phyloP scores from a whole-genome alignment of 2,113 vertebrate species.

The Rhynchomys soricoides region DNA sequence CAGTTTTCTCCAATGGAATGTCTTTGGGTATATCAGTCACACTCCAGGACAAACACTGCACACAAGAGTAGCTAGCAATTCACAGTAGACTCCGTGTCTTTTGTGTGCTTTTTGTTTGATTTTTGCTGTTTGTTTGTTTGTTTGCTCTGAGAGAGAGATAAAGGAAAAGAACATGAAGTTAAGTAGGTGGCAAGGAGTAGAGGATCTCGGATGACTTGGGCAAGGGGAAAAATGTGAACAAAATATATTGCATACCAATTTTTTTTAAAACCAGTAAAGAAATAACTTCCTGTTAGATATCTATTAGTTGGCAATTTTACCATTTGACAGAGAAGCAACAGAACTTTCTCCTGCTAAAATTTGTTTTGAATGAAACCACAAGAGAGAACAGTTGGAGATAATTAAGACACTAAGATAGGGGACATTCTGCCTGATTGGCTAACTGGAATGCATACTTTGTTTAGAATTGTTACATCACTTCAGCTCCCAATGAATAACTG shows the following conservation, averaged over 20 bases:
- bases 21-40: not conserved
- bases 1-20: not conserved
- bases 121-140: not conserved
- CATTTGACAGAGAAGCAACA: not conserved
- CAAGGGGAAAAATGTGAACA: not conserved
- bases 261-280: not conserved
- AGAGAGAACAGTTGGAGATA: not conserved
- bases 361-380: not conserved
- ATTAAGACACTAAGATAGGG: constrained; percentile 16
- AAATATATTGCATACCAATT: not conserved
- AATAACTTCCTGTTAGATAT: not conserved
- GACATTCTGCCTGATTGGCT: not conserved
- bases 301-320: not conserved
- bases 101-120: not conserved
- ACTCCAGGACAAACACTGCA: not conserved
- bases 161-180: not conserved
- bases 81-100: not conserved
- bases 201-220: not conserved
- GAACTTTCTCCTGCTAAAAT: not conserved
- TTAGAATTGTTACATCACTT: constrained; percentile 10
- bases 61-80: not conserved
- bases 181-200: no score
- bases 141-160: not conserved
- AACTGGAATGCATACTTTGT: not conserved
- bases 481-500: not conserved